Conservation (phyloP, 2,113 vertebrate genomes). For the Nipponia nippon region DNA sequence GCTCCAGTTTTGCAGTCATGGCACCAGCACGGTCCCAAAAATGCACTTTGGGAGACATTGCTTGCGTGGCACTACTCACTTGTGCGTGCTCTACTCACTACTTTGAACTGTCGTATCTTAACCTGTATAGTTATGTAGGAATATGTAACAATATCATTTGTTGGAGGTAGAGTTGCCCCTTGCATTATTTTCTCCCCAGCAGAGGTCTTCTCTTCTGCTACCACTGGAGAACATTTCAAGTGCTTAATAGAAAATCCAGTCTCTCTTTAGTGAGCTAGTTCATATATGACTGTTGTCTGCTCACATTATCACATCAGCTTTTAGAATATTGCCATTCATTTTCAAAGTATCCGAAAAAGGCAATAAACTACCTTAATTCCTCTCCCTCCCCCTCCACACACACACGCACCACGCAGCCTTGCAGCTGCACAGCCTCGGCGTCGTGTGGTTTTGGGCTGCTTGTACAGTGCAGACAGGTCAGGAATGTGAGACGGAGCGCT, state of each 20-base stretch:
- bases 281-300: not conserved
- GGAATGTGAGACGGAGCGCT: not conserved
- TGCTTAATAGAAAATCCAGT: not conserved
- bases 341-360: not conserved
- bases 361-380: not conserved
- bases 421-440: fast-evolving
- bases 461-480: not conserved
- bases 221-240: not conserved
- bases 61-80: not conserved
- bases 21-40: not conserved
- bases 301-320: not conserved
- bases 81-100: not conserved
- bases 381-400: not conserved
- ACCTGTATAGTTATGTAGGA: not conserved
- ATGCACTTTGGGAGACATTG: not conserved
- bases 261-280: not conserved
- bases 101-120: not conserved
- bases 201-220: not conserved
- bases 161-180: not conserved
- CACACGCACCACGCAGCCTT: fast-evolving
- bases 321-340: not conserved
- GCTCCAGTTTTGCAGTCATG: not conserved
- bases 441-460: not conserved
- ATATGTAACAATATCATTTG: not conserved
- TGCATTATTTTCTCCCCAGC: not conserved